Conservation (phyloP, 1,140 invertebrate species). For the Babylonia areolata region DNA sequence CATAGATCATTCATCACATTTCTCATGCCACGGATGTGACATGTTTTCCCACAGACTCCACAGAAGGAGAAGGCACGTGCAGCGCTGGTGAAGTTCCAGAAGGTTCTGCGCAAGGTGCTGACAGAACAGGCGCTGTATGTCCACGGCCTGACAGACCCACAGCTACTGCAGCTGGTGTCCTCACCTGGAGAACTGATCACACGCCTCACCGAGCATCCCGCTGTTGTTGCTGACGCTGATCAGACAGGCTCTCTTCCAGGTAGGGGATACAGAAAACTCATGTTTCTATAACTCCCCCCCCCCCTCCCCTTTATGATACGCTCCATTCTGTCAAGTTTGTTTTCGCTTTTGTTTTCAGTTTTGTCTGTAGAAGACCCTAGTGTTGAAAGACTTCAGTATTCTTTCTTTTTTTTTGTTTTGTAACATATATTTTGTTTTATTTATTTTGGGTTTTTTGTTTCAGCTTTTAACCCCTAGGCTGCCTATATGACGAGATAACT, state of each 20-base stretch:
- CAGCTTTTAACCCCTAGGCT: no score
- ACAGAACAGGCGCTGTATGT: conserved; percentile 62
- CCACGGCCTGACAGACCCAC: conserved; percentile 54
- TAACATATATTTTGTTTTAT: neutral
- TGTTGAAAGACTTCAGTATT: no score
- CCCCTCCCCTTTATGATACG: no score
- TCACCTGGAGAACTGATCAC: conserved; percentile 57
- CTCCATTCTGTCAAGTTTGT: no score
- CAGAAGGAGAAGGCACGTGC: conserved; percentile 61
- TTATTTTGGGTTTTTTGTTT: neutral
- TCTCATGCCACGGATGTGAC: no score
- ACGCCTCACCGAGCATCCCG: conserved; percentile 63
- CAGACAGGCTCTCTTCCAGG: neutral
- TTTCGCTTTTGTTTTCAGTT: no score
- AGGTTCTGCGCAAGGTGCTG: conserved; percentile 56
- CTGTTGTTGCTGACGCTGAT: neutral
- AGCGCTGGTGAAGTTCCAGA: conserved; percentile 59
- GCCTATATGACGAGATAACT: no score
- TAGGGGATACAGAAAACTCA: no score
- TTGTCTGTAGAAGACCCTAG: no score
- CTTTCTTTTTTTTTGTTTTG: no score
- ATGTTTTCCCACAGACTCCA: conserved; percentile 41
- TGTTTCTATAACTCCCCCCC: no score
- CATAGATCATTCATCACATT: no score
- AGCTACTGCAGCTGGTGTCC: conserved; percentile 53